Evolutionary conservation across 2,797 vertebrate genomes (phyloP).

Genomic region (Ambastaia sidthimunki): DNA sequence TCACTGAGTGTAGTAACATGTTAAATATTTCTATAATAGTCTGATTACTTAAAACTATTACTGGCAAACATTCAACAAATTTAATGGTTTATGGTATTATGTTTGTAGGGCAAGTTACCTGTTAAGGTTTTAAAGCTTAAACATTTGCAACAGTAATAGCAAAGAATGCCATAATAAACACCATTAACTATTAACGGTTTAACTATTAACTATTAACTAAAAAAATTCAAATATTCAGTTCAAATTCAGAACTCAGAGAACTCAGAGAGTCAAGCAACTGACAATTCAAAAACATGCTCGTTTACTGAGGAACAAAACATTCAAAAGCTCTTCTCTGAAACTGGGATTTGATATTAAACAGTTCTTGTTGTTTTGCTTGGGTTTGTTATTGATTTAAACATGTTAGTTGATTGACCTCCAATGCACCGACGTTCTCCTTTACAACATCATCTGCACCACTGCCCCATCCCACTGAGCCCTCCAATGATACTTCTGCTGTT

Average conservation of each 20-base stretch:
- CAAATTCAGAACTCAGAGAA: background rate
- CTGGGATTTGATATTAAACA: background rate
- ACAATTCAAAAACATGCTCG: too few species aligned
- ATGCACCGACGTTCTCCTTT: background rate
- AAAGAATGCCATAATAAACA: background rate
- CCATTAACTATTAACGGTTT: too few species aligned
- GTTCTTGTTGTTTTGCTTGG: background rate
- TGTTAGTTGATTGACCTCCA: background rate
- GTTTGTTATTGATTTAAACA: background rate
- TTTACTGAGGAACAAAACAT: background rate
- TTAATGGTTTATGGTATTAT: too few species aligned
- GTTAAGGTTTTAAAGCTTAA: background rate
- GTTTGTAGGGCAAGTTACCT: background rate
- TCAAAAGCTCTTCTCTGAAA: background rate
- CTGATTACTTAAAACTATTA: background rate
- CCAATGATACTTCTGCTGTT: constrained; percentile 1
- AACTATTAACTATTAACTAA: too few species aligned
- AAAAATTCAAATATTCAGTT: background rate
- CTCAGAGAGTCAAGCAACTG: background rate
- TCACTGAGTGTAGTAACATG: background rate
- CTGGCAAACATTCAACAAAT: too few species aligned
- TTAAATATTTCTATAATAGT: too few species aligned
- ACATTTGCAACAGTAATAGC: background rate
- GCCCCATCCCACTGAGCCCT: background rate
- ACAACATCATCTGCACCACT: background rate